Evolutionary conservation across 2,797 vertebrate species (phyloP).

Genomic region (Neopelma chrysocephalum): DNA sequence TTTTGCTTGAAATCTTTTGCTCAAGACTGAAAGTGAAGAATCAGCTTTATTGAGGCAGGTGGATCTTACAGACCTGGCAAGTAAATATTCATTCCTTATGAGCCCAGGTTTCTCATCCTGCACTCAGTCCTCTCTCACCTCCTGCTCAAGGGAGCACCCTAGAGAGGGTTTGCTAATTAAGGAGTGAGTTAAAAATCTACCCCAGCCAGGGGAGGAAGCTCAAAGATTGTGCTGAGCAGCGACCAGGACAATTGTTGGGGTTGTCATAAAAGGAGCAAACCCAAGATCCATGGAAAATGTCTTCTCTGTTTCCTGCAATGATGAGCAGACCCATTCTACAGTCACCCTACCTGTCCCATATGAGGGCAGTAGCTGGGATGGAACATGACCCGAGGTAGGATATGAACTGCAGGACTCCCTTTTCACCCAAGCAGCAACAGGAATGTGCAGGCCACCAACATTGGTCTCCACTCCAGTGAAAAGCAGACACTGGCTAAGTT

Average conservation of each 20-base stretch:
- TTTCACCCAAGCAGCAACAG: background rate
- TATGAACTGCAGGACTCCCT: background rate
- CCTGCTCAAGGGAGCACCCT: background rate
- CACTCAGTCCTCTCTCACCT: background rate
- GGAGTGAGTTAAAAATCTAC: background rate
- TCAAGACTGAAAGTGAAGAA: background rate
- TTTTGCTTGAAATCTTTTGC: background rate
- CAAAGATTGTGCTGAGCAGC: background rate
- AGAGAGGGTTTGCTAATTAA: background rate
- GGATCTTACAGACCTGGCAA: background rate
- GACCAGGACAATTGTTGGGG: background rate
- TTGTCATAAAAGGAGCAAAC: background rate
- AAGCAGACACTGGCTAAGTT: background rate
- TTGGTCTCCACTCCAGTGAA: fast-evolving
- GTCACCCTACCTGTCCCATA: background rate
- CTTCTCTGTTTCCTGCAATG: background rate
- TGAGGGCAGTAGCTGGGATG: background rate
- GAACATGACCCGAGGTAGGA: fast-evolving
- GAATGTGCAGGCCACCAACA: background rate
- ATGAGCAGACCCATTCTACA: background rate
- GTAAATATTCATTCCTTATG: background rate
- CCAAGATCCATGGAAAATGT: background rate
- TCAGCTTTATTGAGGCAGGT: background rate
- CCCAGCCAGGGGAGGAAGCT: background rate
- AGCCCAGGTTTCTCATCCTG: background rate